Percentiles rank a stretch among this genome's conserved stretches.
Conservation (phyloP, 1,140 invertebrate species). For the Zaprionus lachaisei region DNA sequence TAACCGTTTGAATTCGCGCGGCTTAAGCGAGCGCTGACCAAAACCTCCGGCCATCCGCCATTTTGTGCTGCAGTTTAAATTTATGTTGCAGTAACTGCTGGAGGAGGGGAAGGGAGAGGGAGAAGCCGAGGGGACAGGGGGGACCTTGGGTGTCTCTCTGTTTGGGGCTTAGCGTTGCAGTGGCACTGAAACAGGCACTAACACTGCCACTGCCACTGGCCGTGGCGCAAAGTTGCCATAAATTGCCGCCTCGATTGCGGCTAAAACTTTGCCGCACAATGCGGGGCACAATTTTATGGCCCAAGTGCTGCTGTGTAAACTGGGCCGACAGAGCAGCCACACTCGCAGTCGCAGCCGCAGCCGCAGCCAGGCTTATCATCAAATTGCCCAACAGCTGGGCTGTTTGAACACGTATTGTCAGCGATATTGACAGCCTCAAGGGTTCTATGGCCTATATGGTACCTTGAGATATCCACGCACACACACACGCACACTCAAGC, state of each 20-base stretch:
- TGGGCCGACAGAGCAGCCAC: conserved; percentile 36
- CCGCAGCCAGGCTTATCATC: conserved; percentile 39
- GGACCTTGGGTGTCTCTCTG: neutral
- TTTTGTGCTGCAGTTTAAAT: conserved; percentile 58
- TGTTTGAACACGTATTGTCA: conserved; percentile 43
- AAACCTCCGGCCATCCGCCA: conserved; percentile 36
- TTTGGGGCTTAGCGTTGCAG: conserved; percentile 30
- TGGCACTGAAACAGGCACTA: conserved; percentile 9
- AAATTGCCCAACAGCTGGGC: conserved; percentile 23
- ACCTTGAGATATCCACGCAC: conserved; percentile 26
- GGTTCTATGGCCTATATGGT: conserved; percentile 30
- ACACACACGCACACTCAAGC: neutral
- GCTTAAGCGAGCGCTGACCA: conserved; percentile 65
- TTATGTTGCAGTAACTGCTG: conserved; percentile 54
- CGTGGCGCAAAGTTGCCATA: conserved; percentile 67
- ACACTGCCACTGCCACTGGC: neutral
- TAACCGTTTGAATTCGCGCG: conserved; percentile 63
- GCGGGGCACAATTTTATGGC: conserved; percentile 34
- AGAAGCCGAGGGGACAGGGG: neutral
- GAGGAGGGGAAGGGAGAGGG: neutral
- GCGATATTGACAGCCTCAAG: conserved; percentile 53
- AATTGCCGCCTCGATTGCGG: conserved; percentile 67
- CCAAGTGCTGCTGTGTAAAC: conserved; percentile 38
- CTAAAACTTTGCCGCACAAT: conserved; percentile 69
- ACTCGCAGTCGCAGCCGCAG: neutral